Evolutionary conservation across 2,113 vertebrate species (phyloP).

Genomic region (Cottus gobio): DNA sequence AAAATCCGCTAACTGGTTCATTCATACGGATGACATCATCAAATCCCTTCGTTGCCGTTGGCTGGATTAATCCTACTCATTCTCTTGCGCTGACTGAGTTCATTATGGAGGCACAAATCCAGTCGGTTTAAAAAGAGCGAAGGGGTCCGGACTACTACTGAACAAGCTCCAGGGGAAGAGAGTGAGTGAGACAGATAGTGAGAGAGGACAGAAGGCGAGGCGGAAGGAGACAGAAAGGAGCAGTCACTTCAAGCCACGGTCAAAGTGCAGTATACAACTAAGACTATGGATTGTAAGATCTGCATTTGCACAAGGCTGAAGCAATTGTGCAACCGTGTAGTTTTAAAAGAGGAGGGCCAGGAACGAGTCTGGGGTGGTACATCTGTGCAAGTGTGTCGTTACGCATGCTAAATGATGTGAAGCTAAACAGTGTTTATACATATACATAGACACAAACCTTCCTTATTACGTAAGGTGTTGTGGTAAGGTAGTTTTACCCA

Average conservation of each 20-base stretch:
- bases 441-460: not conserved
- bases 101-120: conserved; percentile 83
- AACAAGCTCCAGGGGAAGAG: conserved; percentile 60
- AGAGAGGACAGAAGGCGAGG: conserved; percentile 27
- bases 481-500: not conserved
- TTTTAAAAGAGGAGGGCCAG: conserved; percentile 3
- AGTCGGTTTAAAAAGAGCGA: conserved; percentile 74
- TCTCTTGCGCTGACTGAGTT: conserved; percentile 84
- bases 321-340: conserved; percentile 11
- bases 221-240: conserved; percentile 32
- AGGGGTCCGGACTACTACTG: conserved; percentile 57
- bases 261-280: conserved; percentile 48
- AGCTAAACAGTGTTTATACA: not conserved
- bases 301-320: conserved; percentile 30
- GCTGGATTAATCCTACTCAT: conserved; percentile 86
- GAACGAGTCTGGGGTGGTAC: not conserved
- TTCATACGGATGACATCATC: conserved; percentile 86
- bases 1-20: conserved; percentile 84
- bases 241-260: conserved; percentile 60
- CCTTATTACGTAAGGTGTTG: not conserved
- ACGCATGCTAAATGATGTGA: not conserved
- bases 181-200: conserved; percentile 47
- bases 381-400: conserved; percentile 2
- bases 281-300: conserved; percentile 49
- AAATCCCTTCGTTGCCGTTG: conserved; percentile 82